Conservation (phyloP, 2,888 invertebrate species). For the Parnassius glacialis region DNA sequence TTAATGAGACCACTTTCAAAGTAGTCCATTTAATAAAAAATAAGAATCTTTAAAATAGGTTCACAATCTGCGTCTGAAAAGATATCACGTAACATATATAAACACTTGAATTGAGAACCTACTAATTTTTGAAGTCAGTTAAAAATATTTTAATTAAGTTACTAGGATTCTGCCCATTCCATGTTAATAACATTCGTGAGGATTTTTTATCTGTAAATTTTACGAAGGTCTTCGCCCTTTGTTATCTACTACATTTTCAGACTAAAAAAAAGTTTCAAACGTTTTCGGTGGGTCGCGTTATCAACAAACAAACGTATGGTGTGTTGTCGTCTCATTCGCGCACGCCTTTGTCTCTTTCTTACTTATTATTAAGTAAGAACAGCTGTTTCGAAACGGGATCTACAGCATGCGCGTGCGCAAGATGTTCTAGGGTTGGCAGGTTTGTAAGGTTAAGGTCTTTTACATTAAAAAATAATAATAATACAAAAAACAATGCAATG, state of each 20-base stretch:
- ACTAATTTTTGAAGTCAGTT: too few relatives aligned
- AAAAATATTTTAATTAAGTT: too few relatives aligned
- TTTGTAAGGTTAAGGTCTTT: background rate
- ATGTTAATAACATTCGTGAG: too few relatives aligned
- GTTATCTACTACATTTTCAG: constrained; percentile 12
- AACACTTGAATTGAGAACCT: too few relatives aligned
- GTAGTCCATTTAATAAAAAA: too few relatives aligned
- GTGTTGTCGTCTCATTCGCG: constrained; percentile 4
- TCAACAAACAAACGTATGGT: constrained; percentile 17
- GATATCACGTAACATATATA: too few relatives aligned
- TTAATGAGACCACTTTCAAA: too few relatives aligned
- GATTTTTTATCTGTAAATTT: background rate
- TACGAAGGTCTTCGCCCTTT: constrained; percentile 10
- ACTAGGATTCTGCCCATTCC: too few relatives aligned
- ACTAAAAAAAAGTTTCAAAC: background rate
- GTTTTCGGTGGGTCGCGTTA: constrained; percentile 14
- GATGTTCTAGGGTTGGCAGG: constrained; percentile 39
- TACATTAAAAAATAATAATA: too few relatives aligned
- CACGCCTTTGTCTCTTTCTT: constrained; percentile 36
- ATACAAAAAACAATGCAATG: too few relatives aligned
- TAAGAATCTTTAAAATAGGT: too few relatives aligned
- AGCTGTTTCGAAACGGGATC: constrained; percentile 73
- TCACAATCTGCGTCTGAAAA: too few relatives aligned
- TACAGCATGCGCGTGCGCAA: constrained; percentile 49
- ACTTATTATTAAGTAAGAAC: constrained; percentile 51